A percentile compares a stretch with the other conserved stretches of the same genome.
These are phyloP conservation scores for Lasioglossum vierecki DNA, from an alignment of 2,888 invertebrate genomes.

Conservation along the genomic window DNA sequence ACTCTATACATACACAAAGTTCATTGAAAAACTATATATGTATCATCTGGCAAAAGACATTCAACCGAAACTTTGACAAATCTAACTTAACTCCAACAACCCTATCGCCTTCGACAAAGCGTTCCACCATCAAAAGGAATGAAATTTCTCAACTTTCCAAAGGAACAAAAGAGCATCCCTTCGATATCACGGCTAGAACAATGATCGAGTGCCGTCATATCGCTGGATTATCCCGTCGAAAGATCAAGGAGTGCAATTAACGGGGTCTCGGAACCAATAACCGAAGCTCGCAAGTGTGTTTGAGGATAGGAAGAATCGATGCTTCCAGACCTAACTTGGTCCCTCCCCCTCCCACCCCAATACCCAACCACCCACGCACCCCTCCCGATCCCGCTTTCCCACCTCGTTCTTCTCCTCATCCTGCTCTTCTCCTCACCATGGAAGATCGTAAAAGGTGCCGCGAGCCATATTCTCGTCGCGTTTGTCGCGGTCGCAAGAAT, in stretches of 20 bases:
- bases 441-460: constrained; percentile 38
- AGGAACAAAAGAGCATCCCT: constrained; percentile 24
- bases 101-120: constrained; percentile 13
- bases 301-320: constrained; percentile 25
- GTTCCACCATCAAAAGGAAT: constrained; percentile 8
- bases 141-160: constrained; percentile 20
- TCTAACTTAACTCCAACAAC: neutral
- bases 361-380: no score
- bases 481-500: constrained; percentile 40
- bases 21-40: neutral
- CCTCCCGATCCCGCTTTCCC: neutral
- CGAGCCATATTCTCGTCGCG: constrained; percentile 33
- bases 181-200: constrained; percentile 10
- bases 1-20: neutral
- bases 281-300: constrained; percentile 13
- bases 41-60: neutral
- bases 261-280: constrained; percentile 39
- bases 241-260: constrained; percentile 50
- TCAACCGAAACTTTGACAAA: neutral
- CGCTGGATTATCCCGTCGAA: constrained; percentile 27
- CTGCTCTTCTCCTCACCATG: neutral
- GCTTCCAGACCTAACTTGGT: constrained; percentile 22
- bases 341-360: neutral
- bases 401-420: neutral
- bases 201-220: constrained; percentile 12